Evolutionary conservation across 2,797 vertebrate species (phyloP).

Genomic region (Myotis myotis): DNA sequence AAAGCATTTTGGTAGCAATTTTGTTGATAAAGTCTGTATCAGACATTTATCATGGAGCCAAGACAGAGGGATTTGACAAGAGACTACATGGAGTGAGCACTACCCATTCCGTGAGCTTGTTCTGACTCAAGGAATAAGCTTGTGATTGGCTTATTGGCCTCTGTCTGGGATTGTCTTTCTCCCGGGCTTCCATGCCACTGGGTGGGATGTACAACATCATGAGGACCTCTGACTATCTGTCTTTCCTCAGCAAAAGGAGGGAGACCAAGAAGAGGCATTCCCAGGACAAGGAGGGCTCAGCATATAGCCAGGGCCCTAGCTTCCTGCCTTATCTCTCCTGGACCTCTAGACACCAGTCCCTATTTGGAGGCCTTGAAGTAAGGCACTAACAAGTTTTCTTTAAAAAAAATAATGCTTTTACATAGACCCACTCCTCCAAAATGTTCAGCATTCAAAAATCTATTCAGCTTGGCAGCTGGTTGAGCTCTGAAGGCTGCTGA

Average conservation of each 20-base stretch:
- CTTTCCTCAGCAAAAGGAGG: neutral
- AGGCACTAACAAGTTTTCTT: neutral
- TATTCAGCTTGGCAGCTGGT: neutral
- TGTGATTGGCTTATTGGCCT: neutral
- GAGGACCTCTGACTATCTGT: neutral
- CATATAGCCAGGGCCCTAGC: neutral
- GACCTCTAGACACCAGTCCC: neutral
- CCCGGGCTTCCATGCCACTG: neutral
- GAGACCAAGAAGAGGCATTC: neutral
- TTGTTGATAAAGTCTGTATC: conserved; percentile 62
- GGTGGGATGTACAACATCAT: neutral
- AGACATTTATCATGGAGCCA: conserved; percentile 40
- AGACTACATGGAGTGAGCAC: neutral
- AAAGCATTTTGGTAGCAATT: conserved; percentile 66
- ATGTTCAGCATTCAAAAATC: neutral
- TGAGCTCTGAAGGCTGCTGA: neutral
- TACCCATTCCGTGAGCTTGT: neutral
- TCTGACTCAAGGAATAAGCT: neutral
- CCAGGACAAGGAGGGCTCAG: neutral
- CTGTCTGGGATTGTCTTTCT: neutral
- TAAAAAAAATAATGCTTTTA: neutral
- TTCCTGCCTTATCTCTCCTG: neutral
- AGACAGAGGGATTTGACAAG: neutral
- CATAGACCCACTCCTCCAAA: neutral
- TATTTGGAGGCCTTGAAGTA: neutral